Evolutionary conservation across 2,113 vertebrate species (phyloP).

Genomic region (Hemiscyllium ocellatum): DNA sequence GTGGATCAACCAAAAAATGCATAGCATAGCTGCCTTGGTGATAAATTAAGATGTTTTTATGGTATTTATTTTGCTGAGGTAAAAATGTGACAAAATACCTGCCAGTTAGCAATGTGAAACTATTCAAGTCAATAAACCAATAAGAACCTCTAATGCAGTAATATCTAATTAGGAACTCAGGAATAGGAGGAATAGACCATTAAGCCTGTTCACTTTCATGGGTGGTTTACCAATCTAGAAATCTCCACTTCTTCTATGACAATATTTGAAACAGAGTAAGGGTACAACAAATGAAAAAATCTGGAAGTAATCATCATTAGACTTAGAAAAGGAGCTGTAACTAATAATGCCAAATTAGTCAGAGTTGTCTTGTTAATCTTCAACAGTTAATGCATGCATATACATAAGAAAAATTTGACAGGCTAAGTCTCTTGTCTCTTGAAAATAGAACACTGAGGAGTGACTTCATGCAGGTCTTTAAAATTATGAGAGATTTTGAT

Average conservation of each 20-base stretch:
- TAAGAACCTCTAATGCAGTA: not conserved
- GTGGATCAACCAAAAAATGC: not conserved
- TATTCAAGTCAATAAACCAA: not conserved
- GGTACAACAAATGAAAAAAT: not conserved
- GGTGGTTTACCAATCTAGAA: no score
- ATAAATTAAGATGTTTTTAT: no score
- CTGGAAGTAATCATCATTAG: not conserved
- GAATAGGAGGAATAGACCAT: no score
- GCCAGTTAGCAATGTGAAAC: not conserved
- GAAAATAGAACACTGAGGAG: no score
- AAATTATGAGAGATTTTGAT: no score
- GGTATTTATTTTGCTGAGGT: not conserved
- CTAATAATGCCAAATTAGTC: not conserved
- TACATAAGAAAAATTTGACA: no score
- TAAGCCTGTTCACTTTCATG: no score
- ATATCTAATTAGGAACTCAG: not conserved
- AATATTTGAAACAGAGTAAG: not conserved
- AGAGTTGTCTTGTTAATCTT: no score
- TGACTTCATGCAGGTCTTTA: no score
- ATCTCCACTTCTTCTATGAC: not conserved
- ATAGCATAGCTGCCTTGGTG: not conserved
- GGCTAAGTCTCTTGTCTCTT: no score
- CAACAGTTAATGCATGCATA: no score
- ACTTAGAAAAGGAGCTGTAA: not conserved
- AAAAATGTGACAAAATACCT: not conserved